phyloP scores from a whole-genome alignment of 2,888 invertebrate genomes.

The Melipona beecheii region DNA sequence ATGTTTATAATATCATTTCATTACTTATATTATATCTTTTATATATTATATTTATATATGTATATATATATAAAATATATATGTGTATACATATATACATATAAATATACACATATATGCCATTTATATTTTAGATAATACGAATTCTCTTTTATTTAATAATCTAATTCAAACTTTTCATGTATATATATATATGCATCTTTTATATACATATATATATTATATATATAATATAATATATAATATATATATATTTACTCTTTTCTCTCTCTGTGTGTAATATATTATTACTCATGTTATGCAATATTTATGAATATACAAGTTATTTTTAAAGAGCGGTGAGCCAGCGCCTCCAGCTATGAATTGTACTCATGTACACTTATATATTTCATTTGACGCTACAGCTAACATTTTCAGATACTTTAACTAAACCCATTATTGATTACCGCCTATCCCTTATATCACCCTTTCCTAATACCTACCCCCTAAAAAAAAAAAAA shows the following conservation, averaged over 20 bases:
- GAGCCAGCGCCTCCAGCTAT: conserved; percentile 77
- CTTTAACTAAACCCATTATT: conserved; percentile 72
- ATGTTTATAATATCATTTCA: conserved; percentile 82
- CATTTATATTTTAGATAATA: conserved; percentile 70
- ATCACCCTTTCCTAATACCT: conserved; percentile 67
- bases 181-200: conserved; percentile 61
- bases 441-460: conserved; percentile 67
- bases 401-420: conserved; percentile 68
- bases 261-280: conserved; percentile 67
- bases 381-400: conserved; percentile 71
- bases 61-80: conserved; percentile 56
- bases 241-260: conserved; percentile 60
- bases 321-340: conserved; percentile 79
- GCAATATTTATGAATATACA: conserved; percentile 83
- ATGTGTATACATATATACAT: conserved; percentile 61
- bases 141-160: conserved; percentile 75
- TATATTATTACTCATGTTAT: conserved; percentile 78
- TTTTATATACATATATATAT: conserved; percentile 54
- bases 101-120: conserved; percentile 66
- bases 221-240: conserved; percentile 65
- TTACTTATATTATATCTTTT: conserved; percentile 69
- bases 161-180: conserved; percentile 75
- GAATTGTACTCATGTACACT: conserved; percentile 73
- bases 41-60: conserved; percentile 65
- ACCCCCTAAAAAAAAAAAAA: conserved; percentile 55